A percentile compares a stretch with the other conserved stretches of the same genome.
phyloP scores from a whole-genome alignment of 2,797 vertebrate genomes.

The Onychomys torridus region DNA sequence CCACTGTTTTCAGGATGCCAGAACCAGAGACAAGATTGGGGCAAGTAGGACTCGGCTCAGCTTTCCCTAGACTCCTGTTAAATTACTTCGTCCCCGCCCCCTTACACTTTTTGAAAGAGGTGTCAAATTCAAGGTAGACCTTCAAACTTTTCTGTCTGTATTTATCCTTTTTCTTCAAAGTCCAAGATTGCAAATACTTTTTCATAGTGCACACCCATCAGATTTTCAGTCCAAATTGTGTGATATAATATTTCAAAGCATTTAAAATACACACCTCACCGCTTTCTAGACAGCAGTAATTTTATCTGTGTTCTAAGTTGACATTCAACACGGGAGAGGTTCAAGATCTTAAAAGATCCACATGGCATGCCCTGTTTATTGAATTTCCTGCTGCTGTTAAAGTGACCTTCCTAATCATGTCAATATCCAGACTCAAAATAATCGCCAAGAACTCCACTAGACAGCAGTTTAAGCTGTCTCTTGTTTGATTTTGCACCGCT shows the following conservation, averaged over 20 bases:
- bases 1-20: slow-evolving; percentile 15
- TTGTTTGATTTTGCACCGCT: neutral
- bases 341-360: slow-evolving; percentile 17
- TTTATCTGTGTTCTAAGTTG: slow-evolving; percentile 30
- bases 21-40: neutral
- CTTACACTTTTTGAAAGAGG: slow-evolving; percentile 3
- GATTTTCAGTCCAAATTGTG: slow-evolving; percentile 17
- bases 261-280: slow-evolving; percentile 25
- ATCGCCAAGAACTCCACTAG: neutral
- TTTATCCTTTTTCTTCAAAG: slow-evolving; percentile 45
- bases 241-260: neutral
- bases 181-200: slow-evolving; percentile 3
- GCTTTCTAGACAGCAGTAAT: slow-evolving; percentile 11
- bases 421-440: neutral
- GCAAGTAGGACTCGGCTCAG: neutral
- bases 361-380: neutral
- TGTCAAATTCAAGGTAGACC: neutral
- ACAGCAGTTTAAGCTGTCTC: neutral
- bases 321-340: neutral
- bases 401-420: neutral
- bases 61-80: neutral
- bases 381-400: neutral
- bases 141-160: slow-evolving; percentile 26
- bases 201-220: slow-evolving; percentile 17
- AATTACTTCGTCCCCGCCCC: neutral